phyloP scores from a whole-genome alignment of 2,888 invertebrate species.

The Rhaphigaster nebulosa region DNA sequence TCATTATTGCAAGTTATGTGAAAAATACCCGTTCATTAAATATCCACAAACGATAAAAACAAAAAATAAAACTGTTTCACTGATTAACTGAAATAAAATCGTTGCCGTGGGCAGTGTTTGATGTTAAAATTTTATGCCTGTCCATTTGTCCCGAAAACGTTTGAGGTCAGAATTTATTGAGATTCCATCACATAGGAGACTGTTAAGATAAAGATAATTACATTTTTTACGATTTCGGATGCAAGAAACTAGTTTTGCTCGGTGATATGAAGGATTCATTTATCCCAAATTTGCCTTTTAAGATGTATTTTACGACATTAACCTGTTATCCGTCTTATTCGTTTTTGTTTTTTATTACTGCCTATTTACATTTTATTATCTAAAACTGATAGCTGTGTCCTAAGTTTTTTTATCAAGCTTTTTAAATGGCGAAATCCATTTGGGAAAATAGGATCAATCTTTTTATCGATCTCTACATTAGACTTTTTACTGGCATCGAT shows the following conservation, averaged over 20 bases:
- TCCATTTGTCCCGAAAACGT: conserved; percentile 10
- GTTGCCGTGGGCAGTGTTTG: not conserved
- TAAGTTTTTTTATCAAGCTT: not conserved
- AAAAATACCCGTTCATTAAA: no score
- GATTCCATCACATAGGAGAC: conserved; percentile 32
- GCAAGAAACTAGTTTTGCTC: not conserved
- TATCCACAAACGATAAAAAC: no score
- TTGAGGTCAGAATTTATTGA: not conserved
- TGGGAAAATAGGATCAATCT: not conserved
- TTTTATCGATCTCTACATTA: not conserved
- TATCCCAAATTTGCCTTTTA: not conserved
- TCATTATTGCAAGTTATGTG: no score
- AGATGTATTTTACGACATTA: not conserved
- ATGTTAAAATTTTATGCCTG: conserved; percentile 1
- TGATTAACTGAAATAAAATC: not conserved
- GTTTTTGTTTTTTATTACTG: not conserved
- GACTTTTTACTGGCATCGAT: not conserved
- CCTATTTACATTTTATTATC: conserved; percentile 35
- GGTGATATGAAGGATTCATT: not conserved
- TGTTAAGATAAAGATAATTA: conserved; percentile 39
- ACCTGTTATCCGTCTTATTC: not conserved
- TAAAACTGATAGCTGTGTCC: not conserved
- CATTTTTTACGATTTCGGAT: conserved; percentile 24
- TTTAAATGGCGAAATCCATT: not conserved
- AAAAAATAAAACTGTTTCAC: not conserved